Evolutionary conservation across 2,113 vertebrate genomes (phyloP).

Genomic region (Saguinus imperator): DNA sequence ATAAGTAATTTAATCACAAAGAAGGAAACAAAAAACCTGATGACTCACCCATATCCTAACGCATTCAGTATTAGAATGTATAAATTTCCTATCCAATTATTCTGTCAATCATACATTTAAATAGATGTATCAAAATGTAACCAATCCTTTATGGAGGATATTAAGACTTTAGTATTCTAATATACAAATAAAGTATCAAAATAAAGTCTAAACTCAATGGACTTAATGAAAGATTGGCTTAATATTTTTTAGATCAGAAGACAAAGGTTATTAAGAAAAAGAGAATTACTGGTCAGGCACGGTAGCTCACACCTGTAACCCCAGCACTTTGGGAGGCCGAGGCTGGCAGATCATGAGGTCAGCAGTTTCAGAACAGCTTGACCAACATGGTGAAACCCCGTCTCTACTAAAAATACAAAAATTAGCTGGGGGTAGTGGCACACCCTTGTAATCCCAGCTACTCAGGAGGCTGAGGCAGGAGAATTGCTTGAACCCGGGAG

Average conservation of each 20-base stretch:
- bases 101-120: not conserved
- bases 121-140: constrained; percentile 18
- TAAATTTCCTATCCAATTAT: not conserved
- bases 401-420: too few relatives aligned
- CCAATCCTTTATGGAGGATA: not conserved
- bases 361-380: too few relatives aligned
- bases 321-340: too few relatives aligned
- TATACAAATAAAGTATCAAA: not conserved
- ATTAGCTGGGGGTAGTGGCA: too few relatives aligned
- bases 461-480: too few relatives aligned
- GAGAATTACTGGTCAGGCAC: not conserved
- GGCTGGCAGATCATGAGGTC: too few relatives aligned
- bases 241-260: constrained; percentile 3
- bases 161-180: not conserved
- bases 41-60: not conserved
- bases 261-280: constrained; percentile 32
- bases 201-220: not conserved
- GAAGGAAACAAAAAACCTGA: not conserved
- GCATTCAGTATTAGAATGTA: not conserved
- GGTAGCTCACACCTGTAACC: too few relatives aligned
- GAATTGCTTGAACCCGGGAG: too few relatives aligned
- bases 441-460: too few relatives aligned
- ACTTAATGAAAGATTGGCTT: constrained; percentile 6
- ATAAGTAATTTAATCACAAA: constrained; percentile 14
- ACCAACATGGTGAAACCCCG: too few relatives aligned